Evolutionary conservation across 2,888 invertebrate genomes (phyloP), one percentile per base, ranked within the genome.

Genomic region (Tenthredo scrophulariae): DNA sequence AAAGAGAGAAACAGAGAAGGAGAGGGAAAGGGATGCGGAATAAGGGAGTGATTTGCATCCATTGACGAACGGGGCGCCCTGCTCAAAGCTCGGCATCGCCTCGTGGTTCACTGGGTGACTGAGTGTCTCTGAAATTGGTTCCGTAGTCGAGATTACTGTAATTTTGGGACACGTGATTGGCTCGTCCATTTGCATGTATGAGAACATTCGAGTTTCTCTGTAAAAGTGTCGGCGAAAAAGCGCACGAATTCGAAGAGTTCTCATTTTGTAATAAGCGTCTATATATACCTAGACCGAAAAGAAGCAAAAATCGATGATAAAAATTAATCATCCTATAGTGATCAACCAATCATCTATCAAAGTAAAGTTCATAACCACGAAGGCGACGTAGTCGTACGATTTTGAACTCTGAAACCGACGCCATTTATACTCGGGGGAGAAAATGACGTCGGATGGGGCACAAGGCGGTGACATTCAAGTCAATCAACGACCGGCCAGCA

Each of bases 401-500:
- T 40, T n/a, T 40, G 65, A 40, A 54, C 84, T 80, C 84, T 58
- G 79, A 15, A 62, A 37, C 43, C 62, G 80, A 80, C 65, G 84
- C 58, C 67, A 84, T 46, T 18, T 72, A 46, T 22, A 29, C 40
- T 65, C 43, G 67, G 13, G n/a, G 65, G 33, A 40, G 79, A 26
- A 80, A 84, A 75, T 79, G 79, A 75, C 79, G 58, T 75, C 77
- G 67, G 22, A 40, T 26, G 74, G 62, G 84, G 77, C 50, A 80
- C 22, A 54, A 62, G 80, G 65, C 82, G 62, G 83, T 85, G 85
- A 84, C 85, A 85, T 85, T 85, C 83, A 84, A 85, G 85, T 85
- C 85, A 85, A 85, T 85, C 85, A 85, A 80, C 84, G 85, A 46
- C 85, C 85, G 83, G 83, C 80, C 85, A 82, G 72, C 83, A 26